A percentile compares a stretch with the other conserved stretches of the same genome.
Evolutionary conservation across 2,113 vertebrate species (phyloP).

Genomic region (Labrus mixtus): DNA sequence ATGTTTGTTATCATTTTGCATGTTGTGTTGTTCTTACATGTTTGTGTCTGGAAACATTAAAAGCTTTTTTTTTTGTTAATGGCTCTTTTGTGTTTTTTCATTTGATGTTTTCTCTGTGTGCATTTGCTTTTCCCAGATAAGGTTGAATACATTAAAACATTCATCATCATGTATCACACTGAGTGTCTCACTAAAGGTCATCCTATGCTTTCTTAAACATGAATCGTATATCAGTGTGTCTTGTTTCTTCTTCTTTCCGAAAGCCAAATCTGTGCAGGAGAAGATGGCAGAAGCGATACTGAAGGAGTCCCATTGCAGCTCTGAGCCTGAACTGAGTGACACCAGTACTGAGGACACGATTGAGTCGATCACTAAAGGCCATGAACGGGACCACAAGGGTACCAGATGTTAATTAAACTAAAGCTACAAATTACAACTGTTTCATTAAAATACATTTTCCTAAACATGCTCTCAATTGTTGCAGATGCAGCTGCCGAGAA

Average conservation of each 20-base stretch:
- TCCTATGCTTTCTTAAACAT: not conserved
- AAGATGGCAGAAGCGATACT: conserved; percentile 80
- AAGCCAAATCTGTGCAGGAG: conserved; percentile 86
- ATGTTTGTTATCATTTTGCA: conserved; percentile 56
- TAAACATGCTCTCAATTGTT: not conserved
- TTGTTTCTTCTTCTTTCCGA: conserved; percentile 56
- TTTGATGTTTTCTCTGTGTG: conserved; percentile 17
- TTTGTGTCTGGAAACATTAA: conserved; percentile 60
- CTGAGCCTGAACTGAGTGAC: conserved; percentile 81
- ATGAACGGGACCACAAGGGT: conserved; percentile 59
- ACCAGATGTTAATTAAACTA: not conserved
- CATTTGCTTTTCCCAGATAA: not conserved
- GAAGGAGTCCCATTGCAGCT: conserved; percentile 63
- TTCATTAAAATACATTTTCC: not conserved
- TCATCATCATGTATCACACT: not conserved
- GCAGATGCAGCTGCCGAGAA: conserved; percentile 54
- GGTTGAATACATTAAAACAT: not conserved
- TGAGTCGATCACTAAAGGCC: conserved; percentile 22
- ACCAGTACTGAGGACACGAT: conserved; percentile 80
- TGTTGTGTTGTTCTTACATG: conserved; percentile 28
- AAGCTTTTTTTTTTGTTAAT: conserved; percentile 13
- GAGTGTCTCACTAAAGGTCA: not conserved
- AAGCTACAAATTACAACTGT: not conserved
- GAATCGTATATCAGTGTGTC: conserved; percentile 20
- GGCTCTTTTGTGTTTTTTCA: conserved; percentile 14